Base-by-base conservation (phyloP, 2,113 vertebrate genomes). In the Globicephala melas region DNA sequence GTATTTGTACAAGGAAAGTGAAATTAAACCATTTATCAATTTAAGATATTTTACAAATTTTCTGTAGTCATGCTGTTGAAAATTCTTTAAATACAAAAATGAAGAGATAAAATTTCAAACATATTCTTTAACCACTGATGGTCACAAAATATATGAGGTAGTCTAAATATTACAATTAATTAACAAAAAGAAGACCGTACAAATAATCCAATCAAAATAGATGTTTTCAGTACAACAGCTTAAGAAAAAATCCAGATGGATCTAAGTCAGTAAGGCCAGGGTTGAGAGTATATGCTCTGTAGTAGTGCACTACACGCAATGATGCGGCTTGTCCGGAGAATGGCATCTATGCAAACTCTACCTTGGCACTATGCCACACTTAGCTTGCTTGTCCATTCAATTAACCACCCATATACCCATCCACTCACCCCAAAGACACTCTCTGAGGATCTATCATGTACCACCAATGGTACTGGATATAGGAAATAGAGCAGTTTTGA, bases 21-120 rank as follows among this genome's bases (percentile, higher is more conserved):
- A 25, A 93, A 84, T 95, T 79, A 94, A 28, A 96, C 90, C 95
- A 92, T 25, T 62, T 4, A 92, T 90, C 36, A 67, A 62, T 65
- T 81, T 62, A 95, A 95, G 93, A 89, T 10, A 88, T 44, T 95
- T 91, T 81, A 81, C 28, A 92, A 76, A 67, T 68, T 67, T 93
- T 85, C 31, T 90, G 11, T 86, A 88, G 21, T 38, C 50, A 65
- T 33, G 10, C 21, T 71, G 85, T 44, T 79, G 68, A 94, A 68
- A 70, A 1, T 36, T 86, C 95, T 77, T 84, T 25, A 84, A 73
- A 85, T 65, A 84, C 63, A 92, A 87, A 94, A 67, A 53, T 20
- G 36, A 55, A 90, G 67, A 86, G 26, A 62, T 58, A 94, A 90
- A 20, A 89, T 73, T 97, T 73, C 20, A 95, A 9, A 86, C 5